Evolutionary conservation across 1,140 invertebrate species (phyloP).

Genomic region (Trichoplusia ni): DNA sequence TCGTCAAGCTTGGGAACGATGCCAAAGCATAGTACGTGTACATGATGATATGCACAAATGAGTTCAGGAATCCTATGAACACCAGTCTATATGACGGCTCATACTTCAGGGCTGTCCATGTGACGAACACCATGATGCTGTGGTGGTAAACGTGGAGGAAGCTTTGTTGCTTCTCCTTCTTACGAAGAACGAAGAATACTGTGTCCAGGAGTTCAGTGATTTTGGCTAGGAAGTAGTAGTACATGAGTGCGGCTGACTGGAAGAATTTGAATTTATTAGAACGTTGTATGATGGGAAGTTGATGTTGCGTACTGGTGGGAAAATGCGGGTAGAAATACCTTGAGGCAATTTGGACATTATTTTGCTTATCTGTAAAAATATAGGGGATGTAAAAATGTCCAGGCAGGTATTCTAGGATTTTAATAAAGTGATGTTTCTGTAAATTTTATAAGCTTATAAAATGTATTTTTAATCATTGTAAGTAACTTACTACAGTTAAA

Average conservation of each 20-base stretch:
- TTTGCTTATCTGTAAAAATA: no score
- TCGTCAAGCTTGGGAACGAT: constrained; percentile 88
- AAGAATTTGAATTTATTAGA: neutral
- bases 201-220: constrained; percentile 86
- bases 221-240: constrained; percentile 83
- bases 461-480: no score
- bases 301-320: neutral
- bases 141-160: constrained; percentile 89
- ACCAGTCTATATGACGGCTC: constrained; percentile 79
- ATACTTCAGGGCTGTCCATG: constrained; percentile 78
- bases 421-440: no score
- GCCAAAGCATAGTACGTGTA: constrained; percentile 91
- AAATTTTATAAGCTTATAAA: no score
- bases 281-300: neutral
- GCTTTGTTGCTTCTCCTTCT: constrained; percentile 87
- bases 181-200: constrained; percentile 90
- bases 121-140: constrained; percentile 81
- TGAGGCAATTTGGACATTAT: no score
- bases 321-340: neutral
- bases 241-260: constrained; percentile 54
- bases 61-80: constrained; percentile 83
- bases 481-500: no score
- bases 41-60: constrained; percentile 88
- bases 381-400: no score
- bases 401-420: no score